Conservation (phyloP, 2,113 vertebrate genomes). For the Lasiurus cinereus region DNA sequence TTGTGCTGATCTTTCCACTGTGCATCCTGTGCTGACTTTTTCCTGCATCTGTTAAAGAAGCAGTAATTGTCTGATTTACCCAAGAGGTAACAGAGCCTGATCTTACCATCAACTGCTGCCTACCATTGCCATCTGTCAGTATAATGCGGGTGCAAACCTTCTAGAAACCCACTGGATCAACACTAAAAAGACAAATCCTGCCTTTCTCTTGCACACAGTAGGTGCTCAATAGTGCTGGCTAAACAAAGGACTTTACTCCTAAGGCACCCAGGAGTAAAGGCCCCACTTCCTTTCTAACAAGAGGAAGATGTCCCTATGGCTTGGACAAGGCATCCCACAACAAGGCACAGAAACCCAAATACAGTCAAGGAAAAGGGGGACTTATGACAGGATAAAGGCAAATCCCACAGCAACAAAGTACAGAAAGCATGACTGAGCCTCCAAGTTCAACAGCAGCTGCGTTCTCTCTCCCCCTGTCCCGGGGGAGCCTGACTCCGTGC, state of each 20-base stretch:
- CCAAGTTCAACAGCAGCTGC: background rate
- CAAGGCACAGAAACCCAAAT: background rate
- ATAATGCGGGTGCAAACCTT: background rate
- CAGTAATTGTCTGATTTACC: background rate
- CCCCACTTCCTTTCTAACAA: background rate
- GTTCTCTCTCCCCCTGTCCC: background rate
- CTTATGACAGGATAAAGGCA: background rate
- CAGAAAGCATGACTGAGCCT: background rate
- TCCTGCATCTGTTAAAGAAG: background rate
- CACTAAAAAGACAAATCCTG: background rate
- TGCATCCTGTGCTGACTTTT: background rate
- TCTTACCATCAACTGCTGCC: background rate
- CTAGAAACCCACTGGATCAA: background rate
- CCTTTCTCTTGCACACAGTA: background rate
- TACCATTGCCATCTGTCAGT: background rate
- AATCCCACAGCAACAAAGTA: background rate
- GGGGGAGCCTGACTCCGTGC: background rate
- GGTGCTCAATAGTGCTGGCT: background rate
- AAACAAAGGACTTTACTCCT: background rate
- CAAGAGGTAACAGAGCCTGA: background rate
- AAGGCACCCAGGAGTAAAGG: background rate
- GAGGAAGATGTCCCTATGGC: background rate
- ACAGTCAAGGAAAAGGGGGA: background rate
- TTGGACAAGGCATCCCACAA: background rate
- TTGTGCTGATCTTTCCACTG: background rate